Percentiles rank a stretch among this genome's conserved stretches.
Conservation (phyloP, 2,888 invertebrate species). For the Trachelus stipa region DNA sequence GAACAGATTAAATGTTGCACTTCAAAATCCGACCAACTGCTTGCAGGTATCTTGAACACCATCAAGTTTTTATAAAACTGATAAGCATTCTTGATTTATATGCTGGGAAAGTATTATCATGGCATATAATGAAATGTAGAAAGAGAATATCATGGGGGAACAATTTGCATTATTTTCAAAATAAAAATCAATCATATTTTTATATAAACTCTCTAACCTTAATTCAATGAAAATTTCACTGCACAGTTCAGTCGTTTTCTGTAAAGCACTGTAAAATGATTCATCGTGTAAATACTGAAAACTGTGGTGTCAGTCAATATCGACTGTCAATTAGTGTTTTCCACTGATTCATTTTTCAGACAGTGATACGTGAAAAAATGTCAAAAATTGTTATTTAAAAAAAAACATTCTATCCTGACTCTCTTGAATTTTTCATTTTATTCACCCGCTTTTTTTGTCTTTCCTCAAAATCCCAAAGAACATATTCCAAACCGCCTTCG, state of each 20-base stretch:
- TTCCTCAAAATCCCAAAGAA: slow-evolving; percentile 13
- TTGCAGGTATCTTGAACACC: not conserved
- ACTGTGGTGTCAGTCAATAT: not conserved
- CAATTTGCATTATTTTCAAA: not conserved
- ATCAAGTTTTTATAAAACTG: not conserved
- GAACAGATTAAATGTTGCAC: not conserved
- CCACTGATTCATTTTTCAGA: not conserved
- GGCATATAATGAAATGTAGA: no score
- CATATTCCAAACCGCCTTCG: slow-evolving; percentile 19
- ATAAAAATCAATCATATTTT: not conserved
- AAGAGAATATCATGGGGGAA: not conserved
- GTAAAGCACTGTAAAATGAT: not conserved
- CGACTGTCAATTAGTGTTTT: not conserved
- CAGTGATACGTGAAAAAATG: not conserved
- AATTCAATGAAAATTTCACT: not conserved
- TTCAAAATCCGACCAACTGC: not conserved
- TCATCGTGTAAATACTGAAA: not conserved
- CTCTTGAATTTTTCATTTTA: no score
- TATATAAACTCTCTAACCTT: not conserved
- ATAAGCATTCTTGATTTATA: not conserved
- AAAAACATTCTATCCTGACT: no score
- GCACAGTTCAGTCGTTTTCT: not conserved
- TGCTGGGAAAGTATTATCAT: not conserved
- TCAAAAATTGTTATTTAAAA: not conserved
- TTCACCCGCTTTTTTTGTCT: not conserved